Evolutionary conservation across 2,888 invertebrate species (phyloP).

Genomic region (Quadriops clusia): DNA sequence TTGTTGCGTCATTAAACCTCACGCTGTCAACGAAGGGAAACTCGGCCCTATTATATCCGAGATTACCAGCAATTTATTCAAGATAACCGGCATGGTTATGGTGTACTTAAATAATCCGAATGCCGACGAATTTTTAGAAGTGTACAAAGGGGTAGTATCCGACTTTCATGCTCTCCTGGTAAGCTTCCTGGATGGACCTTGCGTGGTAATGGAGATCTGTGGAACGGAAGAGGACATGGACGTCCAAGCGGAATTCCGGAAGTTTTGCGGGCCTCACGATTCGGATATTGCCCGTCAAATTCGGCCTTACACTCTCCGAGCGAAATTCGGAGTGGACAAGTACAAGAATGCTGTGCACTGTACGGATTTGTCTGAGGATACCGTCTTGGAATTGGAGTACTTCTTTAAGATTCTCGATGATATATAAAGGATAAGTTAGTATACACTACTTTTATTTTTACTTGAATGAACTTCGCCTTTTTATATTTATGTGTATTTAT

Average conservation of each 20-base stretch:
- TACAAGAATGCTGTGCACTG: slow-evolving; percentile 85
- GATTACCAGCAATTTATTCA: slow-evolving; percentile 61
- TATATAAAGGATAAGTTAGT: slow-evolving; percentile 12
- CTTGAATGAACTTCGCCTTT: not conserved
- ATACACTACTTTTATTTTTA: slow-evolving; percentile 2
- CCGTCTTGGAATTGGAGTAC: slow-evolving; percentile 68
- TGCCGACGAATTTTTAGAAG: slow-evolving; percentile 85
- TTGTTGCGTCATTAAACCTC: slow-evolving; percentile 81
- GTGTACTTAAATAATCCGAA: slow-evolving; percentile 66
- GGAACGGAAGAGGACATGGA: slow-evolving; percentile 43
- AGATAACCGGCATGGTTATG: slow-evolving; percentile 70
- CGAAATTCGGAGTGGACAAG: slow-evolving; percentile 70
- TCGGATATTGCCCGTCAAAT: slow-evolving; percentile 81
- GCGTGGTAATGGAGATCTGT: slow-evolving; percentile 74
- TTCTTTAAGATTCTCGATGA: slow-evolving; percentile 59
- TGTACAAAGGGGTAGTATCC: slow-evolving; percentile 78
- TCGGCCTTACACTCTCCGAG: slow-evolving; percentile 72
- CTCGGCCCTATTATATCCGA: slow-evolving; percentile 58
- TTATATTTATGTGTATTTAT: no score
- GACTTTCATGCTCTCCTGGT: slow-evolving; percentile 71
- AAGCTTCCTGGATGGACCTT: slow-evolving; percentile 74
- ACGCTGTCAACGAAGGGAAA: slow-evolving; percentile 66
- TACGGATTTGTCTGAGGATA: slow-evolving; percentile 85
- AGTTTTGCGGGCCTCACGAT: slow-evolving; percentile 78
- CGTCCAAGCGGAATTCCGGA: slow-evolving; percentile 62